phyloP scores from a whole-genome alignment of 2,888 invertebrate species.

The Exephanes ischioxanthus region DNA sequence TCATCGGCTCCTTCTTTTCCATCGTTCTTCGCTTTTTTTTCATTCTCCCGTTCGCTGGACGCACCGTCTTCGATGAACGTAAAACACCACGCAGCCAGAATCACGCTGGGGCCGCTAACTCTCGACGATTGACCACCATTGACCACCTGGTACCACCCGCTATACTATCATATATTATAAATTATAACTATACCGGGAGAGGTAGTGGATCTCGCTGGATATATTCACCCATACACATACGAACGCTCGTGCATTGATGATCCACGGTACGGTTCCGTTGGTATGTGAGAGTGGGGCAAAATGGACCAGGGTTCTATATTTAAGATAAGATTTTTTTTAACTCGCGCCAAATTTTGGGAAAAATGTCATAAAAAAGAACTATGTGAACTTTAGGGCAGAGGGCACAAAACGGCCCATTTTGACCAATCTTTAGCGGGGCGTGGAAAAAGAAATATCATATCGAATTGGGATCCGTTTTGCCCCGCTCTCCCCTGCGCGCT shows the following conservation, averaged over 20 bases:
- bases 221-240: constrained; percentile 28
- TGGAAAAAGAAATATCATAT: not conserved
- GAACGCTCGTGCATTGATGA: not conserved
- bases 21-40: constrained; percentile 11
- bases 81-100: constrained; percentile 61
- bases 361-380: not conserved
- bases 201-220: constrained; percentile 11
- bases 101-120: constrained; percentile 66
- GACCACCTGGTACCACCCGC: constrained; percentile 77
- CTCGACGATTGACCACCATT: constrained; percentile 69
- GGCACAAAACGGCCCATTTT: not conserved
- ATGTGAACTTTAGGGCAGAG: not conserved
- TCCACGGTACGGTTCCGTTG: not conserved
- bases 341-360: not conserved
- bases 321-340: not conserved
- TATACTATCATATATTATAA: constrained; percentile 58
- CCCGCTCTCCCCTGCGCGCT: not conserved
- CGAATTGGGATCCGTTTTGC: not conserved
- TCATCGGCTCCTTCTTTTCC: constrained; percentile 35
- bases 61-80: constrained; percentile 41
- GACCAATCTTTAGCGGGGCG: not conserved
- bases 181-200: constrained; percentile 72
- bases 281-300: not conserved
- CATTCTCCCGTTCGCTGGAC: constrained; percentile 19
- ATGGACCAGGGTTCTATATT: not conserved